Percentiles rank a stretch among this genome's conserved stretches.
phyloP scores from a whole-genome alignment of 2,113 vertebrate species.

The Gracilinanus agilis region DNA sequence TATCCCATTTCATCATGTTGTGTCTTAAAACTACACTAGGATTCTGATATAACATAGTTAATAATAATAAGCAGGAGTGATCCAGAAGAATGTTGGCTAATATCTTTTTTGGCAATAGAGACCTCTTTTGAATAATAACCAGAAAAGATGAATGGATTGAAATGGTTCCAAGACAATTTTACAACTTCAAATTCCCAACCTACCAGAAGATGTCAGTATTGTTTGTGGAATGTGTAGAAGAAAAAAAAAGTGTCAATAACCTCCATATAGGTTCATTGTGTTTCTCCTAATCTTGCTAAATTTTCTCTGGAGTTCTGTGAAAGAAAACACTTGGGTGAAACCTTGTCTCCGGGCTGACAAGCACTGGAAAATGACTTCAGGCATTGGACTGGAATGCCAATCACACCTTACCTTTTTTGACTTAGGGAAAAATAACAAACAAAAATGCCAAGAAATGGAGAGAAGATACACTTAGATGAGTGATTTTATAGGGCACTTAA shows the following conservation, averaged over 20 bases:
- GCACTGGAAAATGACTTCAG: slow-evolving; percentile 67
- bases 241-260: not conserved
- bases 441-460: slow-evolving; percentile 51
- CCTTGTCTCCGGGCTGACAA: slow-evolving; percentile 75
- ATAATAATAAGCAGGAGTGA: not conserved
- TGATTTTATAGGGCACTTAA: slow-evolving; percentile 32
- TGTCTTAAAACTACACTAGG: not conserved
- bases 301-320: slow-evolving; percentile 68
- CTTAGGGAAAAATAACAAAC: slow-evolving; percentile 43
- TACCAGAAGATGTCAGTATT: slow-evolving; percentile 85
- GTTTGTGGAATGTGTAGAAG: slow-evolving; percentile 60
- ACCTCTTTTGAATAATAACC: not conserved
- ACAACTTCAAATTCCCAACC: slow-evolving; percentile 11
- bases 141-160: not conserved
- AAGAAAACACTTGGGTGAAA: slow-evolving; percentile 68
- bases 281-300: slow-evolving; percentile 66
- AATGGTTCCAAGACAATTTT: not conserved
- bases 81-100: not conserved
- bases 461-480: slow-evolving; percentile 67
- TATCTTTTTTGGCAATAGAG: not conserved
- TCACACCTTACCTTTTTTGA: slow-evolving; percentile 68
- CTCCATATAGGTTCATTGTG: slow-evolving; percentile 49
- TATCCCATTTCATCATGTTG: not conserved
- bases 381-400: not conserved
- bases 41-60: not conserved